A percentile compares a stretch with the other conserved stretches of the same genome.
Evolutionary conservation across 1,140 invertebrate species (phyloP).

Genomic region (Andrena cerasifolii): DNA sequence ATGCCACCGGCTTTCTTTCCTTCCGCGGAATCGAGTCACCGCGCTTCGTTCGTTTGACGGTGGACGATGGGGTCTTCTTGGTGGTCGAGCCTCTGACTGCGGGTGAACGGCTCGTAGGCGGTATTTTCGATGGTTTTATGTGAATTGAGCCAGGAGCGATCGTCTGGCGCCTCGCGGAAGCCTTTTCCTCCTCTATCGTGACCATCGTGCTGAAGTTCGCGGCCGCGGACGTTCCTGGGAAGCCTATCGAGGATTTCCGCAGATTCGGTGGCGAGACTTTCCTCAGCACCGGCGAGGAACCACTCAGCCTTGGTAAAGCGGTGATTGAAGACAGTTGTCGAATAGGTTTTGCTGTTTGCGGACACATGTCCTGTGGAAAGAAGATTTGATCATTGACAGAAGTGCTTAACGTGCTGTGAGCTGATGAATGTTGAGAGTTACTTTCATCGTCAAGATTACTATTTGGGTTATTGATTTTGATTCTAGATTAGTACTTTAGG

Average conservation of each 20-base stretch:
- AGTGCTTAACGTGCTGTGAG: no score
- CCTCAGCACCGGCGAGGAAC: not conserved
- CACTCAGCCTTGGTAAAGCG: not conserved
- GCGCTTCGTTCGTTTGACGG: no score
- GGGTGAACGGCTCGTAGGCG: not conserved
- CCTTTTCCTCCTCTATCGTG: not conserved
- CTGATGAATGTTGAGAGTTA: no score
- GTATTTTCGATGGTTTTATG: slow-evolving; percentile 3
- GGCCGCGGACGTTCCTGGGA: not conserved
- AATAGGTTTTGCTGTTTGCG: not conserved
- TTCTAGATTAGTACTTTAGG: no score
- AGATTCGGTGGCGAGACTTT: not conserved
- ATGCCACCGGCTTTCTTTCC: no score
- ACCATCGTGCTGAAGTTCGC: not conserved
- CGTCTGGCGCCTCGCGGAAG: slow-evolving; percentile 16
- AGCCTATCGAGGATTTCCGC: not conserved
- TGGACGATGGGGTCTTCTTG: no score
- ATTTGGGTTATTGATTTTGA: no score
- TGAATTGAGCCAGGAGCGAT: no score
- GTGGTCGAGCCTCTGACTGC: no score
- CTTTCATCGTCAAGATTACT: no score
- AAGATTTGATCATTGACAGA: no score
- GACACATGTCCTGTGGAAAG: not conserved
- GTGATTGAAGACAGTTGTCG: not conserved
- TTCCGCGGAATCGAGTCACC: no score